These are phyloP conservation scores for Antennarius maculatus DNA, from an alignment of 2,797 vertebrate species.

Conservation along the genomic window DNA sequence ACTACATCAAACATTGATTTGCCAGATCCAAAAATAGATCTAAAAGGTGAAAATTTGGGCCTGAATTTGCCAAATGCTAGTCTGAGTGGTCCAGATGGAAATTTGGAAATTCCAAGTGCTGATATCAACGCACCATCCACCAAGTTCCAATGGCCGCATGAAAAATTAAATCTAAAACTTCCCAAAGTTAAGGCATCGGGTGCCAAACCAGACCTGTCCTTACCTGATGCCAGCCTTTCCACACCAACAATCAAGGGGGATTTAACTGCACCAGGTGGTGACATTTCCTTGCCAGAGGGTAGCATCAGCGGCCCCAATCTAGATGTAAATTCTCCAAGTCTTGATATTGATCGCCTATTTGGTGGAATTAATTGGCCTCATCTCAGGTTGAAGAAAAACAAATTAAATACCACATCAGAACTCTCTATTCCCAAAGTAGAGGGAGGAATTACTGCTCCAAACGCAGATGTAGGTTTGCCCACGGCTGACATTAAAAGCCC, in stretches of 20 bases:
- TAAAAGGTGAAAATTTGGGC: conserved; percentile 43
- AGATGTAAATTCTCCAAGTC: conserved; percentile 38
- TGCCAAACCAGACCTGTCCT: conserved; percentile 44
- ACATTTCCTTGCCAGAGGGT: conserved; percentile 53
- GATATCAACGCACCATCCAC: conserved; percentile 45
- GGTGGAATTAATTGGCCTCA: conserved; percentile 69
- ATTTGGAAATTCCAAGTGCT: conserved; percentile 46
- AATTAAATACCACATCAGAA: conserved; percentile 52
- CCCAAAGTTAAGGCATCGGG: conserved; percentile 69
- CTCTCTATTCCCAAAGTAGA: conserved; percentile 58
- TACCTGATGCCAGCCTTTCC: conserved; percentile 50
- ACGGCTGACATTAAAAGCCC: conserved; percentile 37
- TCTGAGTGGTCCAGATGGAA: conserved; percentile 60
- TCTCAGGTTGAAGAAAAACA: conserved; percentile 67
- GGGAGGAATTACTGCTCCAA: conserved; percentile 38
- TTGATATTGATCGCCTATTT: conserved; percentile 58
- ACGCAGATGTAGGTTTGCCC: conserved; percentile 50
- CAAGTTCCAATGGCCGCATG: conserved; percentile 64
- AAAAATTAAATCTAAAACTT: conserved; percentile 52
- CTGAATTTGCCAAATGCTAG: conserved; percentile 53
- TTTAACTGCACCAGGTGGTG: conserved; percentile 49
- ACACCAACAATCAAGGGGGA: conserved; percentile 38
- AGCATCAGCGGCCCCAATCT: conserved; percentile 53
- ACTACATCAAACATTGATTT: conserved; percentile 39
- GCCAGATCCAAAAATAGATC: conserved; percentile 47